Evolutionary conservation across 2,888 invertebrate genomes (phyloP).

Genomic region (Acanthosepion lycidas): DNA sequence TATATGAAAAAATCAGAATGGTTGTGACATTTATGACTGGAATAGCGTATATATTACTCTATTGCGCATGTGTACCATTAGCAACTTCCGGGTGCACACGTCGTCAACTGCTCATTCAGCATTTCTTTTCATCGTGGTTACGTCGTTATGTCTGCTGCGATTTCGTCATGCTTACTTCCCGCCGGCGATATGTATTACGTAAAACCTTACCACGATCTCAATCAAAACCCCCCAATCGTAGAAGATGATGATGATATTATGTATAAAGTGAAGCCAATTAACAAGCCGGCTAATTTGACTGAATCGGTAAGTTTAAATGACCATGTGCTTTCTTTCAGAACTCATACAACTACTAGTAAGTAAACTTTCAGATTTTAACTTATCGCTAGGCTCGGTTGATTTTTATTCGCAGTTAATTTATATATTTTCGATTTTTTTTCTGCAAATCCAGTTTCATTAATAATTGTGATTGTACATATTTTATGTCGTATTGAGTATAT

Average conservation of each 20-base stretch:
- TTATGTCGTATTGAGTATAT: too few species aligned
- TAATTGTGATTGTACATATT: too few species aligned
- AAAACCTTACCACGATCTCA: conserved; percentile 55
- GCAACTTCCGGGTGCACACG: neutral
- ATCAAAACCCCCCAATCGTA: conserved; percentile 34
- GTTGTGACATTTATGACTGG: neutral
- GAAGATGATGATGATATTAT: neutral
- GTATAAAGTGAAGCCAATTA: conserved; percentile 24
- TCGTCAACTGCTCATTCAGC: neutral
- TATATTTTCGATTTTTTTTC: too few species aligned
- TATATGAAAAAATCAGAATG: neutral
- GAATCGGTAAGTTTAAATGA: neutral
- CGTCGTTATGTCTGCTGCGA: neutral
- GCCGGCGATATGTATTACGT: conserved; percentile 55
- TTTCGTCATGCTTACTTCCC: neutral
- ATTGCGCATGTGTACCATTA: neutral
- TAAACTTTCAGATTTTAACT: too few species aligned
- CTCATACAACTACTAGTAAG: too few species aligned
- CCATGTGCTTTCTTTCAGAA: too few species aligned
- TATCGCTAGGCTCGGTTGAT: too few species aligned
- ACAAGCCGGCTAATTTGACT: neutral
- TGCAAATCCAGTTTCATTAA: too few species aligned
- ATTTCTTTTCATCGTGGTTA: neutral
- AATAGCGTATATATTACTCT: neutral
- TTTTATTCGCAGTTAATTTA: too few species aligned